Conservation (phyloP, 1,140 invertebrate species). For the Cydia amplana region DNA sequence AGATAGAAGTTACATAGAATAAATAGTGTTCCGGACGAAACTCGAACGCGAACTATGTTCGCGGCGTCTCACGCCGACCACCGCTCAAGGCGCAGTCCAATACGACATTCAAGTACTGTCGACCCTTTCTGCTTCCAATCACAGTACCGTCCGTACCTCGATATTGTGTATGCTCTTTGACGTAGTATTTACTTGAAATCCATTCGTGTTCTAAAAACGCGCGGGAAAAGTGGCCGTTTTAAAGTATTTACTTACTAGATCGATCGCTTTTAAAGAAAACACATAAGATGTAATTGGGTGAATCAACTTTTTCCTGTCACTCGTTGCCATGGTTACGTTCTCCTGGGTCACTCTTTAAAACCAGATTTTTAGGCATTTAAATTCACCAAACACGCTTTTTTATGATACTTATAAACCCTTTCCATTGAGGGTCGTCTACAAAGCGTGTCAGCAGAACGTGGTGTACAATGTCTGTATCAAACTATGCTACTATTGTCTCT, state of each 20-base stretch:
- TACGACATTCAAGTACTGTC: conserved; percentile 19
- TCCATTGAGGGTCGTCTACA: too few species aligned
- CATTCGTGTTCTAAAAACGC: background rate
- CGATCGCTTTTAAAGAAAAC: background rate
- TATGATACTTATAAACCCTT: too few species aligned
- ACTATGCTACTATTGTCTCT: too few species aligned
- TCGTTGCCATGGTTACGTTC: too few species aligned
- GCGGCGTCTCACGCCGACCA: conserved; percentile 15
- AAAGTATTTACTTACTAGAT: background rate
- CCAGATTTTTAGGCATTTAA: too few species aligned
- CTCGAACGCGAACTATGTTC: conserved; percentile 33
- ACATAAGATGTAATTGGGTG: too few species aligned
- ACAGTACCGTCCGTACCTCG: conserved; percentile 31
- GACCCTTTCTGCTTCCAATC: background rate
- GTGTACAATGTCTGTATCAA: too few species aligned
- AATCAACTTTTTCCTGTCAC: too few species aligned
- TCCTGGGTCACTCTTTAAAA: too few species aligned
- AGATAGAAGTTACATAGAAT: conserved; percentile 50
- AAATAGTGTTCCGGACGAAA: conserved; percentile 32
- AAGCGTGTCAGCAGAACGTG: too few species aligned
- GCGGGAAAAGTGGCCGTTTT: background rate
- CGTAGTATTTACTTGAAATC: too few species aligned
- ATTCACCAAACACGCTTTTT: too few species aligned
- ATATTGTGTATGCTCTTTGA: background rate
- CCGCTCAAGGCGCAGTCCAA: background rate